These are phyloP conservation scores for Brachyalestes nurse DNA, from an alignment of 2,797 vertebrate genomes.

Conservation along the genomic window DNA sequence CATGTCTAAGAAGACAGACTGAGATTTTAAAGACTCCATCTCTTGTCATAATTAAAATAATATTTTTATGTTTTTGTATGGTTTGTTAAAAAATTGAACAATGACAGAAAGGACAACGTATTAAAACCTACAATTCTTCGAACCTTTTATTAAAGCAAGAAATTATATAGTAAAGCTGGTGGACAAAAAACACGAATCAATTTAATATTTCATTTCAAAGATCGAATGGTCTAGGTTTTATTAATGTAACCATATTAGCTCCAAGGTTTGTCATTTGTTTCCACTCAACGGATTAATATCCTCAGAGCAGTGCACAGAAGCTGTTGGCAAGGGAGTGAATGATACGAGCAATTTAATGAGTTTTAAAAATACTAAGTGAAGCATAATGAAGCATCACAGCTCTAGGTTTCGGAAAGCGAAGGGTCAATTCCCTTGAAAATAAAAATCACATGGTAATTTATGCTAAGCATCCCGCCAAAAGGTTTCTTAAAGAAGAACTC, in stretches of 20 bases:
- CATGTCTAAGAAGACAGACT: background rate
- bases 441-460: slow-evolving; percentile 26
- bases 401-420: background rate
- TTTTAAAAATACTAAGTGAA: slow-evolving; percentile 1
- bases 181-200: background rate
- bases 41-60: background rate
- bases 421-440: slow-evolving; percentile 20
- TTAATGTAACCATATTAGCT: background rate
- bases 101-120: background rate
- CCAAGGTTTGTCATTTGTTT: background rate
- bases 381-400: background rate
- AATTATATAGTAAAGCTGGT: background rate
- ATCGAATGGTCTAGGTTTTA: background rate
- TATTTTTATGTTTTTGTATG: too few relatives aligned
- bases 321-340: background rate
- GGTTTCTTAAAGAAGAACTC: background rate
- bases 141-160: background rate
- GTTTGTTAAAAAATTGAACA: too few relatives aligned
- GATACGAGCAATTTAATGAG: background rate
- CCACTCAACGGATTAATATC: background rate
- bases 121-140: background rate
- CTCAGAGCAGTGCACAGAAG: background rate
- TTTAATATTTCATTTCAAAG: background rate
- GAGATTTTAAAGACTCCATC: background rate
- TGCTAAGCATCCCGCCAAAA: slow-evolving; percentile 13